Evolutionary conservation across 2,888 invertebrate genomes (phyloP), one percentile per base, ranked within the genome.

Genomic region (Lithosia quadra): DNA sequence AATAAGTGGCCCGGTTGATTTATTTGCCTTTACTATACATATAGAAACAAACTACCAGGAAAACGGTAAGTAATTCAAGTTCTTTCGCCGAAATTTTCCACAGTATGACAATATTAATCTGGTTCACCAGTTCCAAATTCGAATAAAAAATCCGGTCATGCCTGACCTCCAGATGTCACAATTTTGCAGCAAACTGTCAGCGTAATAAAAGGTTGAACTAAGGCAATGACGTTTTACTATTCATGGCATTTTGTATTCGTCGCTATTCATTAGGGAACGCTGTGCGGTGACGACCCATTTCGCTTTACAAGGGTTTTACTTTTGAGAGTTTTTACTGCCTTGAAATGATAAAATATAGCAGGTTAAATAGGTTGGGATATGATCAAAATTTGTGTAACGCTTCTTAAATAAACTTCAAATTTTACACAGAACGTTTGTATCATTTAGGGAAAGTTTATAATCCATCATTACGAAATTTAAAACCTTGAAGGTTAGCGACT

Each of bases 121-220:
- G 18, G 43, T 49, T 0, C 9, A 9, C 2, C n/a, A 8, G 1
- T 49, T 49, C 49, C n/a, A 9, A n/a, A n/a, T 49, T n/a, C 9
- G 49, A 49, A 49, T 49, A 8, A 8, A n/a, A n/a, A 49, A 8
- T n/a, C n/a, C 49, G n/a, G 8, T 49, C 49, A 49, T 8, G 49
- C n/a, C 8, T 10, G 34, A 34, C 49, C 49, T 49, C 1, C 8
- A 49, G 49, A 49, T 49, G 49, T 49, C 49, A n/a, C 49, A 49
- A n/a, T 49, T 49, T n/a, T 49, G 49, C 49, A n/a, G 49, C 18
- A 49, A 49, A n/a, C 49, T 49, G 49, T 49, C n/a, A n/a, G 49
- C n/a, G 1, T n/a, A 49, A 49, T 49, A 49, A 49, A 49, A 8
- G 24, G 4, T 21, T 56, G 22, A 56, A 24, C 55, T 21, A 1